Conservation (phyloP, 2,888 invertebrate species). For the Lepetodrilus schrolli region DNA sequence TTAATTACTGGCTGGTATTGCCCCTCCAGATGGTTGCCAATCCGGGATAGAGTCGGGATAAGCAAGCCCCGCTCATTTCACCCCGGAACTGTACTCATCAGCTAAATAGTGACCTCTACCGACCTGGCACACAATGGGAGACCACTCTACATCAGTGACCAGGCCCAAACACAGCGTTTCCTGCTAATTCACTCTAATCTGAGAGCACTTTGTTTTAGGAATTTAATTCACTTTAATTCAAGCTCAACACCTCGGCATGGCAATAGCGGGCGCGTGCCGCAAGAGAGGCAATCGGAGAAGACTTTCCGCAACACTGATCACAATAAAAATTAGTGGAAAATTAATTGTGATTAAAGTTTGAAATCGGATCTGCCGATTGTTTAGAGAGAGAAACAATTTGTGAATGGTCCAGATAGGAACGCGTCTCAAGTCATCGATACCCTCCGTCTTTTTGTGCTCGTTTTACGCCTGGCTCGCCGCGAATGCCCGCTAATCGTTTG, state of each 20-base stretch:
- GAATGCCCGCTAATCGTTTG: slow-evolving; percentile 26
- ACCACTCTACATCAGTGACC: slow-evolving; percentile 16
- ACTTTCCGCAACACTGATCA: slow-evolving; percentile 22
- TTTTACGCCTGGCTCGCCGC: slow-evolving; percentile 30
- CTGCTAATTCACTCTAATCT: slow-evolving; percentile 23
- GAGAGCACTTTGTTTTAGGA: slow-evolving; percentile 25
- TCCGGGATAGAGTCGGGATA: neutral
- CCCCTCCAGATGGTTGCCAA: neutral
- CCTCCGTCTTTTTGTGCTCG: slow-evolving; percentile 19
- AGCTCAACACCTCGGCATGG: slow-evolving; percentile 11
- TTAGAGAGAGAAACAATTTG: slow-evolving; percentile 35
- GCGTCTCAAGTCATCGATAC: neutral
- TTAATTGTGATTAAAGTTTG: slow-evolving; percentile 57
- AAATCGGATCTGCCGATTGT: slow-evolving; percentile 58
- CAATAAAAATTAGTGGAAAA: slow-evolving; percentile 35
- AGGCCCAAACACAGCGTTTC: slow-evolving; percentile 5
- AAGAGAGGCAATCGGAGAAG: slow-evolving; percentile 11
- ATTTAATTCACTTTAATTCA: slow-evolving; percentile 26
- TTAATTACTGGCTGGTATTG: slow-evolving; percentile 1
- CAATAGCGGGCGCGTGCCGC: neutral
- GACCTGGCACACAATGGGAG: slow-evolving; percentile 10
- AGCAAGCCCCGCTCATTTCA: slow-evolving; percentile 4
- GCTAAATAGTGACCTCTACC: neutral
- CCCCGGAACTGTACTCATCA: neutral
- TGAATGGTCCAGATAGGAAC: slow-evolving; percentile 9